phyloP scores from a whole-genome alignment of 2,113 vertebrate genomes.

The Galemys pyrenaicus region DNA sequence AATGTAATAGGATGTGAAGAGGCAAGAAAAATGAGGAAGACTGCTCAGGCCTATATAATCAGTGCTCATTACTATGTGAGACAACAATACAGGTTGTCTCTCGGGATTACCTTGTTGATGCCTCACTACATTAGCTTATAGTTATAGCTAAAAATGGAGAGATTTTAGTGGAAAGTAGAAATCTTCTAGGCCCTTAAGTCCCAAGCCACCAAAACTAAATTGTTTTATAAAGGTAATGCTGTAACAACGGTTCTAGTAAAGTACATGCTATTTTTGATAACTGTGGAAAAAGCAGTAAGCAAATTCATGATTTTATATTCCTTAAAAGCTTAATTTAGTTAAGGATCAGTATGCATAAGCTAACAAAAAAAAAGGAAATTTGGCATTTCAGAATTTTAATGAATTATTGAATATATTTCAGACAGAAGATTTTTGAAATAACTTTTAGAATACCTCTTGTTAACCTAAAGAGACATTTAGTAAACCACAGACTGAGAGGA shows the following conservation, averaged over 20 bases:
- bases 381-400: slow-evolving; percentile 82
- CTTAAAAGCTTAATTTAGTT: slow-evolving; percentile 78
- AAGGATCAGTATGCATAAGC: slow-evolving; percentile 78
- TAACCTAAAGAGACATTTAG: slow-evolving; percentile 82
- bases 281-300: not conserved
- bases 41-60: not conserved
- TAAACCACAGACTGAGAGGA: slow-evolving; percentile 77
- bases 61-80: not conserved
- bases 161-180: not conserved
- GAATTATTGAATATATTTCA: slow-evolving; percentile 83
- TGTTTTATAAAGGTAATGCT: not conserved
- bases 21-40: slow-evolving; percentile 3
- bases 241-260: not conserved
- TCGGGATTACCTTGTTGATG: not conserved
- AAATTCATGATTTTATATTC: slow-evolving; percentile 53
- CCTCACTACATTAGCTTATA: not conserved
- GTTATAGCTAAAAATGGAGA: not conserved
- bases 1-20: not conserved
- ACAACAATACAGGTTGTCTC: not conserved
- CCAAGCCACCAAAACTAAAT: not conserved
- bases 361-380: slow-evolving; percentile 80
- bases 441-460: slow-evolving; percentile 79
- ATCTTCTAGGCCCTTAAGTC: not conserved
- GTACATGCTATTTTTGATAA: not conserved
- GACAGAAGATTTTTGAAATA: slow-evolving; percentile 78